Conservation (phyloP, 2,888 invertebrate species). For the Gortyna flavago region DNA sequence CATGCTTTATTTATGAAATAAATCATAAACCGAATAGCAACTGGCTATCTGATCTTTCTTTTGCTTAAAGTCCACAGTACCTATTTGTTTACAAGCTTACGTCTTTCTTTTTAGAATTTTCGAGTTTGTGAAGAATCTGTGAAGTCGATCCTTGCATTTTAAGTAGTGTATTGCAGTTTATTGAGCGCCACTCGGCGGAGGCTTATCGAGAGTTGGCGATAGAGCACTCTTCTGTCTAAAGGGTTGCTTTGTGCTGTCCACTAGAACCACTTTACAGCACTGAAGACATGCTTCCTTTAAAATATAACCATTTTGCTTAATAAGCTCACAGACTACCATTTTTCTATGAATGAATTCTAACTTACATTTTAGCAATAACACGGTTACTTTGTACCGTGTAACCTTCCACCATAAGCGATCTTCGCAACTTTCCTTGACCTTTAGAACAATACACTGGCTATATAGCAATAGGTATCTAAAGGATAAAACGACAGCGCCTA, state of each 20-base stretch:
- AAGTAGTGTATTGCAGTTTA: constrained; percentile 71
- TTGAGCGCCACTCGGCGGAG: constrained; percentile 73
- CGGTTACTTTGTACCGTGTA: constrained; percentile 16
- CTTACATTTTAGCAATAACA: constrained; percentile 6
- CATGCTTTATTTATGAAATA: constrained; percentile 34
- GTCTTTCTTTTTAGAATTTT: neutral
- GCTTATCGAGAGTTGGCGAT: constrained; percentile 84
- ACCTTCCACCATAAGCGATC: constrained; percentile 21
- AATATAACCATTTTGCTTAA: constrained; percentile 61
- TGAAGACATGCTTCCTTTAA: constrained; percentile 76
- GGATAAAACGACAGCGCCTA: constrained; percentile 45
- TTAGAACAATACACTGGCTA: constrained; percentile 57
- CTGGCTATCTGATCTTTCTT: neutral
- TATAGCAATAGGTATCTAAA: constrained; percentile 33
- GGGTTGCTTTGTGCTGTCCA: constrained; percentile 84
- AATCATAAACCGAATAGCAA: constrained; percentile 22
- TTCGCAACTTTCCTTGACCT: constrained; percentile 56
- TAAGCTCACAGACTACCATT: constrained; percentile 4
- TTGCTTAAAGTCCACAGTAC: neutral
- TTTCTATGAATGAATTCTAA: neutral
- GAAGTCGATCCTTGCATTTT: constrained; percentile 55
- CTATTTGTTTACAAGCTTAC: constrained; percentile 12
- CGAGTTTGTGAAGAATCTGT: constrained; percentile 13
- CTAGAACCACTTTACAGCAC: constrained; percentile 80
- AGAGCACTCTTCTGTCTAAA: constrained; percentile 83